Conservation (phyloP, 2,113 vertebrate genomes). For the Thalassoma bifasciatum region DNA sequence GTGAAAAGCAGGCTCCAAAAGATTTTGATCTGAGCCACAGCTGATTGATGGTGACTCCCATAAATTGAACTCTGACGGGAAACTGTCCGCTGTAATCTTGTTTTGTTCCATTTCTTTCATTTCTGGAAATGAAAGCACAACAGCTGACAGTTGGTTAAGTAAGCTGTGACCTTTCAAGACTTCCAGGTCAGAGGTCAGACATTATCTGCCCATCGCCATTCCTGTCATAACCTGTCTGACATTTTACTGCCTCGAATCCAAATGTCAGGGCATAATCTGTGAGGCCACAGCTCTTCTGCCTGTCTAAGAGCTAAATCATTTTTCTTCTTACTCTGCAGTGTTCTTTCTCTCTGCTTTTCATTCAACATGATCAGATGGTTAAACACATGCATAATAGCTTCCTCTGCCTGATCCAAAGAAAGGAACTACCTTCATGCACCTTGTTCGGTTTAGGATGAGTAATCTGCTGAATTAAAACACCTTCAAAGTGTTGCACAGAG, state of each 20-base stretch:
- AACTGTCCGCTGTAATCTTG: conserved; percentile 26
- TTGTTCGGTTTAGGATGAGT: conserved; percentile 18
- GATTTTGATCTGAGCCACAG: too few species aligned
- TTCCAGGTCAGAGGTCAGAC: conserved; percentile 71
- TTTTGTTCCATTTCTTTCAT: conserved; percentile 37
- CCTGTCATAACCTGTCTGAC: conserved; percentile 78
- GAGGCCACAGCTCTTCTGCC: neutral
- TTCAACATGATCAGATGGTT: too few species aligned
- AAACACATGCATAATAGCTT: conserved; percentile 35
- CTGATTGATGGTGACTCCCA: too few species aligned
- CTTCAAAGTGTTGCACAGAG: conserved; percentile 47
- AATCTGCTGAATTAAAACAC: conserved; percentile 56
- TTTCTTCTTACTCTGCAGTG: conserved; percentile 30
- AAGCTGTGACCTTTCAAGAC: conserved; percentile 71
- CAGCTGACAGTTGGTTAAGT: conserved; percentile 41
- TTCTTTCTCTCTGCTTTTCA: conserved; percentile 17
- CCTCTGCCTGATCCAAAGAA: conserved; percentile 48
- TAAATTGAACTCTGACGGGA: conserved; percentile 3
- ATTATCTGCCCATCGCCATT: conserved; percentile 79
- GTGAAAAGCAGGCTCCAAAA: neutral
- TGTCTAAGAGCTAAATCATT: conserved; percentile 18
- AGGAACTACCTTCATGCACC: conserved; percentile 30
- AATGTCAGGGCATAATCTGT: conserved; percentile 77
- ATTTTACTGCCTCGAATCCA: conserved; percentile 72
- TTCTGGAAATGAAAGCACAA: conserved; percentile 58